Base-by-base conservation (phyloP, 1,140 invertebrate species). In the Neodiprion fabricii region DNA sequence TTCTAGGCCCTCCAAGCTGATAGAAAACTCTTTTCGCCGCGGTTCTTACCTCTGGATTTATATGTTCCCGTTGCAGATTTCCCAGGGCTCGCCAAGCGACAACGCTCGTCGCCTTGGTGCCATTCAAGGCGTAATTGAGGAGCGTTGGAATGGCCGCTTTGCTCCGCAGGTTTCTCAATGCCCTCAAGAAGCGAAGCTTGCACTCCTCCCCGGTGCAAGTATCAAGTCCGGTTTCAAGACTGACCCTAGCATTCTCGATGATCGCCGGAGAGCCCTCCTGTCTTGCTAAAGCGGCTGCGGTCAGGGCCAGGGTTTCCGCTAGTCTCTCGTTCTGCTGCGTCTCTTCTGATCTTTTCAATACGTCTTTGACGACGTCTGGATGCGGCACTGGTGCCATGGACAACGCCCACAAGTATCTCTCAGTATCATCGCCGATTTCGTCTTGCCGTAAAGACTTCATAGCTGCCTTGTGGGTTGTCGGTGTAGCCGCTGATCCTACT, bases 401-500 rank as follows among this genome's bases (percentile, higher is more conserved):
- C 12, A 95, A 79, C 0, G 92, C 91, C 90, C 95, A 92, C 1
- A 96, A 85, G 83, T 95, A 96, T 74, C 94, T 88, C 80, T 96
- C 95, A 7, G 90, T 90, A 14, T 91, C 83, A 73, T 93, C 91
- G 1, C 91, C 90, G 2, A 86, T 85, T 5, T 89, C 85, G 73
- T 92, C 90, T 61, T 93, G 91, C 71, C 91, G 90, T 1, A 95
- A 86, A 50, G 90, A 82, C 69, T 91, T 91, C 85, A 93, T 91
- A 12, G 92, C 93, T 53, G 92, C 92, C 80, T 92, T 89, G 80
- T 95, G 92, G 0, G 93, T 88, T 7, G 90, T 89, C 11, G 86
- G 75, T 0, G 94, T 95, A 79, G 94, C 93, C 0, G 92, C 89
- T 1, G 92, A 92, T 1, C 93, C 94, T 14, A 94, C 82, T 1